Conservation (phyloP, 2,797 vertebrate species). For the Pangasius mekongensis region DNA sequence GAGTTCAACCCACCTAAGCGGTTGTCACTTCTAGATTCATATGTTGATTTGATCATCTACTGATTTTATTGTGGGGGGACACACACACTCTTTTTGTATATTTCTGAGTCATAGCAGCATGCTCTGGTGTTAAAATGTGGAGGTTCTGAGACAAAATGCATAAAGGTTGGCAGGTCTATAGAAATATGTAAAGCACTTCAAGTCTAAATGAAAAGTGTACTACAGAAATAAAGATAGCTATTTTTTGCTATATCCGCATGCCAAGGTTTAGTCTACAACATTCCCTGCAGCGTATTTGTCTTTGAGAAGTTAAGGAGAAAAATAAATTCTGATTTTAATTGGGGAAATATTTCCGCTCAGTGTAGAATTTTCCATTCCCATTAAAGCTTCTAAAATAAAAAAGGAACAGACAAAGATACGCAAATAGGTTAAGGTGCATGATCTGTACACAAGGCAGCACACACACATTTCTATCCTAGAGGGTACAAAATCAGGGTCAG, state of each 20-base stretch:
- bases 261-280: not conserved
- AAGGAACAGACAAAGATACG: constrained; percentile 2
- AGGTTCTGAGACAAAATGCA: not conserved
- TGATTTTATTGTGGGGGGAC: not conserved
- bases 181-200: not conserved
- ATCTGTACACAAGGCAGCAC: constrained; percentile 28
- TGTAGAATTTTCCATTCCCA: not conserved
- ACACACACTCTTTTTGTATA: not conserved
- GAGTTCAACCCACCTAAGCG: not conserved
- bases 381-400: constrained; percentile 20
- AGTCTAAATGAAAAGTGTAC: not conserved
- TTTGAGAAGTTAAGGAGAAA: not conserved
- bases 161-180: not conserved
- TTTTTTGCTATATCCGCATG: not conserved
- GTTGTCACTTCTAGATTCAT: not conserved
- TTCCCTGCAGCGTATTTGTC: not conserved
- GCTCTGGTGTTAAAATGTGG: not conserved
- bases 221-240: not conserved
- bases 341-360: not conserved
- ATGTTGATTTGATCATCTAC: not conserved
- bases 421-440: not conserved
- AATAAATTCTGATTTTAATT: not conserved
- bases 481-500: constrained; percentile 19
- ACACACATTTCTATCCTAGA: not conserved
- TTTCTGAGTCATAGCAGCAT: not conserved